These are phyloP conservation scores for Anhinga rufa DNA, from an alignment of 2,113 vertebrate species.

Conservation along the genomic window DNA sequence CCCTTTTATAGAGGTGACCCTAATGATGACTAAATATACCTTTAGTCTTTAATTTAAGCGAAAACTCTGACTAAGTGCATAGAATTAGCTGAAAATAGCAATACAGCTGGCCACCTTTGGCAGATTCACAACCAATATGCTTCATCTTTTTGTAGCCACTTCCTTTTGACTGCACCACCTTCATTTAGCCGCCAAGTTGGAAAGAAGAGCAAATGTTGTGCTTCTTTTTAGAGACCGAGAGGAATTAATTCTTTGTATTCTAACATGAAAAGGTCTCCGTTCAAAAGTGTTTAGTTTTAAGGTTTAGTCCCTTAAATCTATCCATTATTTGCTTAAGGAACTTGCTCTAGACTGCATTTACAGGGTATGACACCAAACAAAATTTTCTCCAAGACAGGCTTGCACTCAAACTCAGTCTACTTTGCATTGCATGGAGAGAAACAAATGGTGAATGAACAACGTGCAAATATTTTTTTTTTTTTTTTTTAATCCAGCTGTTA, in stretches of 20 bases:
- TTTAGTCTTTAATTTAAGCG: constrained; percentile 47
- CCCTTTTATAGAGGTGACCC: neutral
- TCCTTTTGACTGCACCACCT: constrained; percentile 36
- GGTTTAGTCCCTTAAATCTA: neutral
- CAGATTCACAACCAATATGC: constrained; percentile 36
- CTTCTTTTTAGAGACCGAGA: neutral
- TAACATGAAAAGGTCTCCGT: neutral
- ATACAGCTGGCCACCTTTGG: constrained; percentile 58
- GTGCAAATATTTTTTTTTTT: no score
- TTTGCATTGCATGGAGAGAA: neutral
- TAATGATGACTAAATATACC: constrained; percentile 55
- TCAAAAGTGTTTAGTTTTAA: neutral
- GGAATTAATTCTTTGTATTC: neutral
- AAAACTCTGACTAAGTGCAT: constrained; percentile 33
- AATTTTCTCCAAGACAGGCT: neutral
- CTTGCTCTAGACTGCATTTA: neutral
- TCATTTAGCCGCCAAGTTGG: constrained; percentile 49
- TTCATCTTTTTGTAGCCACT: constrained; percentile 36
- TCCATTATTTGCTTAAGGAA: neutral
- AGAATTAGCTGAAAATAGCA: constrained; percentile 59
- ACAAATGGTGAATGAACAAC: neutral
- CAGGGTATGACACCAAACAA: neutral
- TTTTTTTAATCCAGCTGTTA: neutral
- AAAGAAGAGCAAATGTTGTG: constrained; percentile 15
- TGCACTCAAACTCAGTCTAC: neutral